Evolutionary conservation across 2,888 invertebrate genomes (phyloP).

Genomic region (Lysandra bellargus): DNA sequence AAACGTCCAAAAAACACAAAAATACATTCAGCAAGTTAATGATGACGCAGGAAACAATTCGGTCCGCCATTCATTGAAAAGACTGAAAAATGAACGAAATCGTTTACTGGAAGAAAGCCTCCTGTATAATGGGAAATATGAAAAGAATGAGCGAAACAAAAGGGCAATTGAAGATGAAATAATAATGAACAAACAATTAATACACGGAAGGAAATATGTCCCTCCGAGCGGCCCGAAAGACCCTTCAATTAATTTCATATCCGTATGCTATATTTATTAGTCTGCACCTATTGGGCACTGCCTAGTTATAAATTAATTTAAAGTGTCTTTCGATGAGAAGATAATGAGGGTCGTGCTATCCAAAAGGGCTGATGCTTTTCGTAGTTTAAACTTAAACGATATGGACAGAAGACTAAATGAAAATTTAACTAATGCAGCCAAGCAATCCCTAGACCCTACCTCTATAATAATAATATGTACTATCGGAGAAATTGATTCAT

Average conservation of each 20-base stretch:
- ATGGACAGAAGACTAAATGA: not conserved
- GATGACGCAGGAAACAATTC: conserved; percentile 72
- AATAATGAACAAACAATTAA: conserved; percentile 80
- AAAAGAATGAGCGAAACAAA: conserved; percentile 72
- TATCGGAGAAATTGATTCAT: too few species aligned
- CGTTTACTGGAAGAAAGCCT: conserved; percentile 69
- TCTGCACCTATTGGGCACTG: not conserved
- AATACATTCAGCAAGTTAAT: conserved; percentile 66
- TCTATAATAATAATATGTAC: not conserved
- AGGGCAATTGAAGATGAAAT: conserved; percentile 79
- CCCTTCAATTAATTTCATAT: conserved; percentile 28
- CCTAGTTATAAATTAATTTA: conserved; percentile 1
- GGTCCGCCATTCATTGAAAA: conserved; percentile 58
- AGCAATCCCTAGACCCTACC: not conserved
- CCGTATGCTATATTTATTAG: conserved; percentile 26
- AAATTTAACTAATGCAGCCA: not conserved
- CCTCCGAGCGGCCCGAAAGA: conserved; percentile 25
- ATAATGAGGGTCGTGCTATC: not conserved
- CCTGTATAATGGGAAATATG: conserved; percentile 68
- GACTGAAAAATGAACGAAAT: conserved; percentile 71
- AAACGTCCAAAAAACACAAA: conserved; percentile 43
- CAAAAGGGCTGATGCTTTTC: not conserved
- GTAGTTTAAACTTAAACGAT: not conserved
- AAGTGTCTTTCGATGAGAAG: conserved; percentile 9
- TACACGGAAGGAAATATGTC: conserved; percentile 58